These are phyloP conservation scores for Busseola fusca DNA, from an alignment of 2,888 invertebrate species.

Conservation along the genomic window DNA sequence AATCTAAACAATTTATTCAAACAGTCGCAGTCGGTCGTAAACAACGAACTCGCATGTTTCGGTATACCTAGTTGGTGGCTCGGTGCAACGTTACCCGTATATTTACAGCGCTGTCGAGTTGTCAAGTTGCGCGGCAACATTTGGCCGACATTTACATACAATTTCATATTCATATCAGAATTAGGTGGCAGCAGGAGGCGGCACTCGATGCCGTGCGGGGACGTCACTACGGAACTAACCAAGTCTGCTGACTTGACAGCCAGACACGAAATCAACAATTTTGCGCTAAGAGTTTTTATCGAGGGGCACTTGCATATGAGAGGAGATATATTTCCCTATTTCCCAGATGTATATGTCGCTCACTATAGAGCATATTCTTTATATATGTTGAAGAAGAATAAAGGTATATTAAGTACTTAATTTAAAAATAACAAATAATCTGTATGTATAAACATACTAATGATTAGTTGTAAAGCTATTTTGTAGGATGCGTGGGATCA, in stretches of 20 bases:
- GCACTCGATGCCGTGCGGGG: constrained; percentile 66
- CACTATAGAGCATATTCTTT: not conserved
- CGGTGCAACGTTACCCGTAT: constrained; percentile 79
- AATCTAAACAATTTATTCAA: constrained; percentile 82
- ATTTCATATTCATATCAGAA: constrained; percentile 87
- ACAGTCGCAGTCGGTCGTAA: constrained; percentile 74
- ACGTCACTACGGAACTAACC: constrained; percentile 66
- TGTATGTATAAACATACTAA: not conserved
- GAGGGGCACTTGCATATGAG: constrained; percentile 43
- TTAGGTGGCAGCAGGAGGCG: constrained; percentile 76
- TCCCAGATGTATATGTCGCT: not conserved
- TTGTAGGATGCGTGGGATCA: not conserved
- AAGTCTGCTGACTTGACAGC: constrained; percentile 60
- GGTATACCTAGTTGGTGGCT: constrained; percentile 77
- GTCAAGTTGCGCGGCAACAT: constrained; percentile 82
- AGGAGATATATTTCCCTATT: constrained; percentile 9
- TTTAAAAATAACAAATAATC: not conserved
- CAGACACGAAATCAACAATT: constrained; percentile 62
- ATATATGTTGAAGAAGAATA: no score
- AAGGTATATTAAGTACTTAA: not conserved
- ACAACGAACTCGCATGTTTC: constrained; percentile 81
- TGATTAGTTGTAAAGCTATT: not conserved
- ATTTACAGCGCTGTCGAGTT: constrained; percentile 83
- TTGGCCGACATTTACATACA: constrained; percentile 84
- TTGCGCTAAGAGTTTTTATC: constrained; percentile 48